phyloP scores from a whole-genome alignment of 30 jellyfish, hydroid and myxozoan genomes.

The Hydractinia symbiolongicarpus region DNA sequence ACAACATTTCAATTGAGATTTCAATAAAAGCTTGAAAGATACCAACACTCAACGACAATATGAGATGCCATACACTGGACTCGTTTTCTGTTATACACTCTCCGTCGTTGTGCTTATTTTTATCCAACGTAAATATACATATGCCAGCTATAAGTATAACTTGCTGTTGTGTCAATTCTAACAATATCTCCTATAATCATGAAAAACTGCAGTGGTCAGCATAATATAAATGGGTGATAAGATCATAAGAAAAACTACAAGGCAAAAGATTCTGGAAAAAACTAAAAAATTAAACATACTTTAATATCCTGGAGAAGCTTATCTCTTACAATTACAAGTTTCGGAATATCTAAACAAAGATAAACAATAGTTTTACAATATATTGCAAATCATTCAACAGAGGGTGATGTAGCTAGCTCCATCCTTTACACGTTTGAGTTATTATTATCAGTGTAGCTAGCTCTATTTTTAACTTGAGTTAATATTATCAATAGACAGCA shows the following conservation, averaged over 20 bases:
- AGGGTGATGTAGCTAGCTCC: too few species aligned
- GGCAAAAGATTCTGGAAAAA: too few species aligned
- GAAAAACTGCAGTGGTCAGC: background rate
- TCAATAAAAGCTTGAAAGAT: conserved; percentile 6
- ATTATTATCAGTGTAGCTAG: too few species aligned
- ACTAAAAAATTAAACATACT: conserved; percentile 20
- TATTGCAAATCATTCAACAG: background rate
- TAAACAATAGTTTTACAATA: background rate
- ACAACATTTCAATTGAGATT: background rate
- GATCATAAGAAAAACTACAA: too few species aligned
- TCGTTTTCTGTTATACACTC: conserved; percentile 19
- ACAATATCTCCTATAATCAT: conserved; percentile 14
- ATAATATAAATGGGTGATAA: too few species aligned
- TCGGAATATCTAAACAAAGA: background rate
- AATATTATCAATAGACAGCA: too few species aligned
- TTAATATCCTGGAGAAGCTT: conserved; percentile 52
- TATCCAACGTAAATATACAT: conserved; percentile 9
- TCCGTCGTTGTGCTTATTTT: conserved; percentile 4
- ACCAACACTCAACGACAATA: conserved; percentile 11
- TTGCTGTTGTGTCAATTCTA: conserved; percentile 6
- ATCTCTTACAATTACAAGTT: conserved; percentile 32
- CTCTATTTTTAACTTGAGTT: too few species aligned
- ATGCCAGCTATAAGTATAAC: conserved; percentile 9
- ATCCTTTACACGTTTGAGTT: too few species aligned
- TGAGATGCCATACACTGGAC: conserved; percentile 20